Base-by-base conservation (phyloP, 1,140 invertebrate species). In the Leptonema lineaticorne region DNA sequence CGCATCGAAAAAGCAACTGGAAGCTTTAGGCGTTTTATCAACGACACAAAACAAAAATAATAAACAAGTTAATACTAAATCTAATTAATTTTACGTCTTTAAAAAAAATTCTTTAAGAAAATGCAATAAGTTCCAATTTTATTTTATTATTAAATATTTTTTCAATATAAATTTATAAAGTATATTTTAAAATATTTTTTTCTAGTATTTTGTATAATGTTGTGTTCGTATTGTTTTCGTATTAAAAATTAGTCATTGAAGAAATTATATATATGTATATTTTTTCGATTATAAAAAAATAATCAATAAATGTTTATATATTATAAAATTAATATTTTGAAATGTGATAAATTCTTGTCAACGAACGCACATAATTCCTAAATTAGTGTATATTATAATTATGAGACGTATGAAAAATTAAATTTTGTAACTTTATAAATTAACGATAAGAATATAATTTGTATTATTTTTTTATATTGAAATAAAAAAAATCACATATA, bases 1-100 rank as follows among this genome's bases (percentile, higher is more conserved):
- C 0, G 79, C 85, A 2, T 69, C 82, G 57, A 78, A 85, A 75
- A 85, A 83, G 16, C 72, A 71, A 33, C 27, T 74, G 0, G 60
- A 62, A 4, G 30, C 50, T 65, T 48, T 37, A 14, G 28, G 46
- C 2, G 46, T 20, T 16, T 20, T 2, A 20, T 48, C 46, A 14
- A 20, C 2, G n/a, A n/a, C 9, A 1, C 37, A 41, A 41, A 41
- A 41, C n/a, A n/a, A n/a, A n/a, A n/a, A n/a, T n/a, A n/a, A n/a
- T n/a, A n/a, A n/a, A n/a, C n/a, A n/a, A n/a, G n/a, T n/a, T n/a
- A n/a, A n/a, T n/a, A n/a, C n/a, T n/a, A n/a, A n/a, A n/a, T n/a
- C n/a, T n/a, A n/a, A n/a, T n/a, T n/a, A n/a, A n/a, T n/a, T n/a
- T n/a, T n/a, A n/a, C n/a, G n/a, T n/a, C n/a, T n/a, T n/a, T n/a